A percentile compares a stretch with the other conserved stretches of the same genome.
phyloP scores from a whole-genome alignment of 2,113 vertebrate species.

The Haplotaxodon microlepis region DNA sequence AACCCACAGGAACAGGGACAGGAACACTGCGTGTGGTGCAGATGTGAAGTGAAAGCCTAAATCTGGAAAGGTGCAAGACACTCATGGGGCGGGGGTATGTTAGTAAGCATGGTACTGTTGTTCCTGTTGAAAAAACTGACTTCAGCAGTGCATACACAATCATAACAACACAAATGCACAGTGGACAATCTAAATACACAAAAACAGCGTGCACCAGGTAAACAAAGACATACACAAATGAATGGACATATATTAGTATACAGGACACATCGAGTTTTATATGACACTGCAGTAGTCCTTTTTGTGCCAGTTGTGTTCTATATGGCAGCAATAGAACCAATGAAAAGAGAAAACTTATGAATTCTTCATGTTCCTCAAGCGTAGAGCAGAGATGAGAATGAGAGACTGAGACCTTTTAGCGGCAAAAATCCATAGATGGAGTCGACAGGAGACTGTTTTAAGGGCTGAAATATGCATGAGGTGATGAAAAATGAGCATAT shows the following conservation, averaged over 20 bases:
- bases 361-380: constrained; percentile 25
- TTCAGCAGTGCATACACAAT: background rate
- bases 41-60: background rate
- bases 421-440: constrained; percentile 18
- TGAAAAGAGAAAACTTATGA: background rate
- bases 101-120: background rate
- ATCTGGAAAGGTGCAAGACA: background rate
- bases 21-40: background rate
- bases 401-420: constrained; percentile 36
- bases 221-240: background rate
- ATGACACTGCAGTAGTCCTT: background rate
- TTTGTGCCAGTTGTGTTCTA: background rate
- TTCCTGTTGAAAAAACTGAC: background rate
- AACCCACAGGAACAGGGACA: background rate
- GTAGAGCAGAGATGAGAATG: background rate
- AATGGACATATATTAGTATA: background rate
- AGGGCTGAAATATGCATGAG: constrained; percentile 60
- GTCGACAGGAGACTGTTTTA: constrained; percentile 41
- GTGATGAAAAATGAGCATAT: constrained; percentile 57
- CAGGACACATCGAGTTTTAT: background rate
- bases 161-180: background rate
- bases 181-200: background rate
- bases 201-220: background rate
- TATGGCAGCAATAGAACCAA: background rate
- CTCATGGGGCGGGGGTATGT: background rate